phyloP scores from a whole-genome alignment of 2,888 invertebrate genomes.

The Melangyna quadrimaculata region DNA sequence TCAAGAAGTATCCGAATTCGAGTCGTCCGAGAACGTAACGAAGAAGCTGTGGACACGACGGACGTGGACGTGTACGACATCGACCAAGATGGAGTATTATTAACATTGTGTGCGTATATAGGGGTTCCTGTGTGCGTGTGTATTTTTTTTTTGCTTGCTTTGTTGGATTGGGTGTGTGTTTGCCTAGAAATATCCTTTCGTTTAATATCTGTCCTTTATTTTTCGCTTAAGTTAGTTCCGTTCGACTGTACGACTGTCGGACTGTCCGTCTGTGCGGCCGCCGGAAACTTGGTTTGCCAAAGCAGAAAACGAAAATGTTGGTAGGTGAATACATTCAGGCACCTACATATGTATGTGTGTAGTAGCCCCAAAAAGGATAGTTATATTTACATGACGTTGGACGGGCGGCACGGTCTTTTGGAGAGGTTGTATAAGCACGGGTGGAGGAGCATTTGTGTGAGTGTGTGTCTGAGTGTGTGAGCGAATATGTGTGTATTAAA shows the following conservation, averaged over 20 bases:
- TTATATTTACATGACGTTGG: constrained; percentile 74
- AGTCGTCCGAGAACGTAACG: constrained; percentile 51
- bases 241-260: neutral
- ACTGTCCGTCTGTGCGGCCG: constrained; percentile 16
- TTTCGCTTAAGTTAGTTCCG: constrained; percentile 28
- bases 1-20: constrained; percentile 62
- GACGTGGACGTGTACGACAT: constrained; percentile 24
- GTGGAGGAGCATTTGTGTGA: neutral
- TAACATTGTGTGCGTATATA: constrained; percentile 45
- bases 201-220: constrained; percentile 58
- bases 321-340: neutral
- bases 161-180: constrained; percentile 22
- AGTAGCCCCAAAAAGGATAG: constrained; percentile 49
- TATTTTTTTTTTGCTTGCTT: constrained; percentile 5
- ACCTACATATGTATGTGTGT: neutral
- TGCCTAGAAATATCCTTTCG: constrained; percentile 56
- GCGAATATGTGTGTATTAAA: constrained; percentile 18
- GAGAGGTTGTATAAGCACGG: neutral
- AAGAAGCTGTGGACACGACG: constrained; percentile 59
- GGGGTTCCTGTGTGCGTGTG: constrained; percentile 43
- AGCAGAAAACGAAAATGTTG: constrained; percentile 31
- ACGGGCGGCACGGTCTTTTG: constrained; percentile 71
- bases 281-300: constrained; percentile 1
- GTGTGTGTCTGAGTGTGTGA: neutral
- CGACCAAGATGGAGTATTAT: constrained; percentile 29